phyloP scores from a whole-genome alignment of 2,797 vertebrate species.

The Hoplostethus atlanticus region DNA sequence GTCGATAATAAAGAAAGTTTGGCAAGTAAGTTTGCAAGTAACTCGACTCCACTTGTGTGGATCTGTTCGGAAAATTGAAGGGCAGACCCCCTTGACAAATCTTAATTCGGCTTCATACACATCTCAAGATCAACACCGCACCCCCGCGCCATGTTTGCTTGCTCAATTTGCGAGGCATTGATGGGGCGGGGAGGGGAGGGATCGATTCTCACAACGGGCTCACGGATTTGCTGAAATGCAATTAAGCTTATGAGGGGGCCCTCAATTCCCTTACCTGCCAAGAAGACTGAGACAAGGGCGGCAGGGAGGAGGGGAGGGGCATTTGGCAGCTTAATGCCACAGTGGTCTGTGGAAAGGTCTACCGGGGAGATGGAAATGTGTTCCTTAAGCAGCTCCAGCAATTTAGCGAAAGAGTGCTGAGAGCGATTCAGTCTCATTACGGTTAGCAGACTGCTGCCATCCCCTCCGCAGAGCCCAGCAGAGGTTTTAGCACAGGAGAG shows the following conservation, averaged over 20 bases:
- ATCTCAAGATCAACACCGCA: slow-evolving; percentile 9
- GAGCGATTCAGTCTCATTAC: slow-evolving; percentile 46
- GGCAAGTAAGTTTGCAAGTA: background rate
- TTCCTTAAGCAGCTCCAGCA: slow-evolving; percentile 56
- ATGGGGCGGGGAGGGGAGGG: background rate
- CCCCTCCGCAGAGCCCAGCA: slow-evolving; percentile 11
- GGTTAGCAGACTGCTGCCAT: slow-evolving; percentile 24
- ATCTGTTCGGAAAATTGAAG: background rate
- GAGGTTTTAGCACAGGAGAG: slow-evolving; percentile 9
- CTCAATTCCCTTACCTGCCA: slow-evolving; percentile 57
- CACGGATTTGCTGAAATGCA: slow-evolving; percentile 49
- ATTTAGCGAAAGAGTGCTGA: slow-evolving; percentile 51
- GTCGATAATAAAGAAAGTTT: background rate
- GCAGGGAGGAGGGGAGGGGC: slow-evolving; percentile 4
- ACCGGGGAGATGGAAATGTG: slow-evolving; percentile 43
- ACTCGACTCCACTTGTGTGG: background rate
- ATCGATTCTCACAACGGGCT: slow-evolving; percentile 33
- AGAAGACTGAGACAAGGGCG: slow-evolving; percentile 21
- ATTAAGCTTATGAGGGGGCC: slow-evolving; percentile 49
- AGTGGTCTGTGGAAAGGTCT: slow-evolving; percentile 44
- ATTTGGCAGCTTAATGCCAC: slow-evolving; percentile 49
- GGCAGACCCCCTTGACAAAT: background rate
- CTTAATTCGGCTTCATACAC: slow-evolving; percentile 29
- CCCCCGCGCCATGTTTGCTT: slow-evolving; percentile 9
- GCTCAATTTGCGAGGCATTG: slow-evolving; percentile 31